These are phyloP conservation scores for Centroberyx gerrardi DNA, from an alignment of 2,797 vertebrate genomes.

Conservation along the genomic window DNA sequence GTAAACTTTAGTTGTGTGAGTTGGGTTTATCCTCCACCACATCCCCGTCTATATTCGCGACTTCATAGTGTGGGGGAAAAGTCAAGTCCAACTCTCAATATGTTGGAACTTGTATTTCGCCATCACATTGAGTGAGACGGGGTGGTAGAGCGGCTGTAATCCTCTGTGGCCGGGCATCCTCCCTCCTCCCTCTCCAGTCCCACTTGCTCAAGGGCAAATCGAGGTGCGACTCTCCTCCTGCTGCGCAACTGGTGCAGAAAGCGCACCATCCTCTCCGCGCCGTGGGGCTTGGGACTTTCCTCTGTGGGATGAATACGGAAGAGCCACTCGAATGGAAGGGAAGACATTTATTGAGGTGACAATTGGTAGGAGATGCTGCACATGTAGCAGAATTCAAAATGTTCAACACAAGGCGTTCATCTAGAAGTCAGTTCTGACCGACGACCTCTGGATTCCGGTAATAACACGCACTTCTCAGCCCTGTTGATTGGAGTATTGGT, in stretches of 20 bases:
- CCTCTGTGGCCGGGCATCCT: constrained; percentile 58
- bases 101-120: neutral
- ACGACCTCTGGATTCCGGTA: constrained; percentile 48
- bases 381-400: constrained; percentile 53
- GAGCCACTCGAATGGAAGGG: constrained; percentile 32
- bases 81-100: neutral
- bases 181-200: constrained; percentile 41
- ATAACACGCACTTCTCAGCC: constrained; percentile 14
- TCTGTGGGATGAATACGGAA: constrained; percentile 49
- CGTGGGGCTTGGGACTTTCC: constrained; percentile 34
- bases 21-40: no score
- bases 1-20: no score
- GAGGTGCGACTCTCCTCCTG: constrained; percentile 62
- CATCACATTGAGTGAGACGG: constrained; percentile 29
- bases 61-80: neutral
- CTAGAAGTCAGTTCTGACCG: constrained; percentile 33
- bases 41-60: no score
- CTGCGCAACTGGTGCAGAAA: constrained; percentile 62
- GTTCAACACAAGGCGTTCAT: constrained; percentile 43
- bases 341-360: constrained; percentile 6
- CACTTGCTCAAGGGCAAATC: constrained; percentile 76
- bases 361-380: constrained; percentile 18
- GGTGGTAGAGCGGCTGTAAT: constrained; percentile 66
- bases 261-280: constrained; percentile 62
- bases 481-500: constrained; percentile 52